Evolutionary conservation across 2,888 invertebrate species (phyloP), one percentile per base, ranked within the genome.

Genomic region (Hirudinaria manillensis): DNA sequence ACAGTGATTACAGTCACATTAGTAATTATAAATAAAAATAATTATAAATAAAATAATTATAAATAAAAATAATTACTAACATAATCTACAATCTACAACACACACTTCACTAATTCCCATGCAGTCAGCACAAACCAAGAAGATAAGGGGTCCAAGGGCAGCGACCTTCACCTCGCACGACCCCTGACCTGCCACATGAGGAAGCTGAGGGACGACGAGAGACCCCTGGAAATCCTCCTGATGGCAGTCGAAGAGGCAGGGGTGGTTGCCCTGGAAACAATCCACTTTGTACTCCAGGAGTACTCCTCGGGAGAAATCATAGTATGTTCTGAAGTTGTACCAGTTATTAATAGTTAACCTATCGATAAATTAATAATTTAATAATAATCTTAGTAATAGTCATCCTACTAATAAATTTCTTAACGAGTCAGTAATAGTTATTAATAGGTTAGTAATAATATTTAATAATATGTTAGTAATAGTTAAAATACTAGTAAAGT

Each of bases 151-250:
- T 36, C 13, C 29, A 51, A 51, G 29, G 65, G 32, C 70, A 27
- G 21, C 16, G 70, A 51, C 27, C 21, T 32, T 61, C 24, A 61
- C 61, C 61, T 61, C 7, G 24, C 61, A 27, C 61, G 61, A 7
- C 61, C 61, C 29, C n/a, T 61, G 61, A 73, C 73, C 0, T 73
- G 73, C 65, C 73, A 73, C 73, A 73, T 73, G 65, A 53, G 73
- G 24, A 73, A 87, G 70, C 82, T 88, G 75, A 83, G 82, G n/a
- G 88, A 88, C 79, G 82, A 83, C 72, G 87, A 87, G 77, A 85
- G 82, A 75, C 88, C 88, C 0, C 82, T 88, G 75, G 81, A 84
- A 65, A 81, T 87, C 65, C 85, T 86, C 70, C 82, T 88, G 19
- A 80, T 82, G 66, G 88, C 87, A 87, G 85, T 84, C 45, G 80